A percentile compares a stretch with the other conserved stretches of the same genome.
Evolutionary conservation across 1,140 invertebrate genomes (phyloP).

Genomic region (Microplitis mediator): DNA sequence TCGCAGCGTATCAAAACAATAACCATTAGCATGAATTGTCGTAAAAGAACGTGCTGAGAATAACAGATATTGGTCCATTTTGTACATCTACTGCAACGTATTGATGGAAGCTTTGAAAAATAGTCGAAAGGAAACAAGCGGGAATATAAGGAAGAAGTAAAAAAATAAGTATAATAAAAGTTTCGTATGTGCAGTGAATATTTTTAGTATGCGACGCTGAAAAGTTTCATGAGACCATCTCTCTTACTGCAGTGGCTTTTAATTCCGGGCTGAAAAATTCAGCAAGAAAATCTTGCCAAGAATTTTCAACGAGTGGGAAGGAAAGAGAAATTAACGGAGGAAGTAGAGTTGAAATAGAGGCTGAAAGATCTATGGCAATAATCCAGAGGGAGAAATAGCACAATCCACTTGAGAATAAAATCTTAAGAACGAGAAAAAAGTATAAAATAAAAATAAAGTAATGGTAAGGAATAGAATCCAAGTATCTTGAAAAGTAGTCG

Average conservation of each 20-base stretch:
- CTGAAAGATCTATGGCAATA: conserved; percentile 18
- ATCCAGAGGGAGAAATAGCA: conserved; percentile 17
- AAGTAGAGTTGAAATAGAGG: conserved; percentile 23
- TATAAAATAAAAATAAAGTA: not conserved
- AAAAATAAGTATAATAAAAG: not conserved
- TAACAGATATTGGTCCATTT: not conserved
- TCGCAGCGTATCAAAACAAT: not conserved
- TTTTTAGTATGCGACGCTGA: not conserved
- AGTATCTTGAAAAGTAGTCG: not conserved
- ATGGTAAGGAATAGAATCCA: not conserved
- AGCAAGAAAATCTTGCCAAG: conserved; percentile 19
- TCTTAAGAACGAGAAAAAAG: not conserved
- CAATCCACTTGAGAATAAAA: not conserved
- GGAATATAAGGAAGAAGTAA: not conserved
- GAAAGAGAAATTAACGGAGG: conserved; percentile 19
- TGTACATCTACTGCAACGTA: not conserved
- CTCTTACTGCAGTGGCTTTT: conserved; percentile 3
- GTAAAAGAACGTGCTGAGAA: conserved; percentile 2
- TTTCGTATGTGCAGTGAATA: not conserved
- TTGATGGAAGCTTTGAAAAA: too few relatives aligned
- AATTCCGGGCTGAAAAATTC: conserved; percentile 11
- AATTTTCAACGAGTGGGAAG: conserved; percentile 15
- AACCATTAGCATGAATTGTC: not conserved
- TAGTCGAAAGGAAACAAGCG: not conserved
- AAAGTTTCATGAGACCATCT: not conserved